Conservation (phyloP, 2,797 vertebrate genomes). For the Rhinoraja longicauda region DNA sequence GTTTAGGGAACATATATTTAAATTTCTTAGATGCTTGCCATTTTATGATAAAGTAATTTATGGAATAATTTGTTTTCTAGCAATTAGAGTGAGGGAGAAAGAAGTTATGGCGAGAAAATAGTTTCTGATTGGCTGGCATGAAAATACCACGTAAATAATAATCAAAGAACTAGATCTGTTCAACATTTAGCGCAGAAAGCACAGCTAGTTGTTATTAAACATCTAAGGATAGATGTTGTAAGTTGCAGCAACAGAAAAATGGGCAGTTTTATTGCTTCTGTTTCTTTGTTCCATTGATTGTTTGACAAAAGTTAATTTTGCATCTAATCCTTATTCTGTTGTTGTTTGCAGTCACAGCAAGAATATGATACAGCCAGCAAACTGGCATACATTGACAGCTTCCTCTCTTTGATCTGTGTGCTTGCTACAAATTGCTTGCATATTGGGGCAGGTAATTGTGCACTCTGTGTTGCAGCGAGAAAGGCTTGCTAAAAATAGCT, state of each 20-base stretch:
- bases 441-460: conserved; percentile 8
- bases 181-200: background rate
- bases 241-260: background rate
- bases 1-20: background rate
- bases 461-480: background rate
- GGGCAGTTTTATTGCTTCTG: background rate
- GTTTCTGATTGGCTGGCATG: background rate
- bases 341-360: background rate
- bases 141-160: background rate
- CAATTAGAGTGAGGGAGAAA: background rate
- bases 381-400: background rate
- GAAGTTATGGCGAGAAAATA: background rate
- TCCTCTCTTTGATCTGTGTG: background rate
- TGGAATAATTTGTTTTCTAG: background rate
- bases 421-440: conserved; percentile 23
- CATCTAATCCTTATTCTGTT: background rate
- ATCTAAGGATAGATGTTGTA: background rate
- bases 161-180: background rate
- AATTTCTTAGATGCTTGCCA: background rate
- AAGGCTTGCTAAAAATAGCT: background rate
- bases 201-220: background rate
- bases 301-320: background rate
- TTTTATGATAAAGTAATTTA: background rate
- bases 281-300: background rate
- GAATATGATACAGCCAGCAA: background rate